phyloP scores from a whole-genome alignment of 2,113 vertebrate genomes.

The Mixornis gularis region DNA sequence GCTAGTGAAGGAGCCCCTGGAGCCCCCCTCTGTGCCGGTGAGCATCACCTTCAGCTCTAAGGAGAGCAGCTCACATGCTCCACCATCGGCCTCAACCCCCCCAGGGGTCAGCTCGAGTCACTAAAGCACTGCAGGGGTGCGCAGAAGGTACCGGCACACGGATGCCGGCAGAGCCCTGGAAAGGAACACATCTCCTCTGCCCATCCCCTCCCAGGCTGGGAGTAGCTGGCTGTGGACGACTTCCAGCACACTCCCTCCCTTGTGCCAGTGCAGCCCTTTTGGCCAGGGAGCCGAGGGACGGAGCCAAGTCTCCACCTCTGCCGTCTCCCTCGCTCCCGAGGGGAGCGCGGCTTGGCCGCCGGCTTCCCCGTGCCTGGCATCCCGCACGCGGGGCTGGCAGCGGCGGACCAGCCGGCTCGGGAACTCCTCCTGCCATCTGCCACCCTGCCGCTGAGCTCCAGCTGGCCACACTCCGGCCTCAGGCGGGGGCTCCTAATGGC shows the following conservation, averaged over 20 bases:
- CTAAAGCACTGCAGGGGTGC: neutral
- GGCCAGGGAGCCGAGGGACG: neutral
- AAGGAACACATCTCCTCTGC: neutral
- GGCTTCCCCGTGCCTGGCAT: neutral
- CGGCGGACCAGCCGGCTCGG: neutral
- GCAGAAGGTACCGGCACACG: neutral
- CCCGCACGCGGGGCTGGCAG: neutral
- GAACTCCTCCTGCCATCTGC: neutral
- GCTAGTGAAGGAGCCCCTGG: neutral
- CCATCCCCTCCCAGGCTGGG: neutral
- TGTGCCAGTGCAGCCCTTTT: neutral
- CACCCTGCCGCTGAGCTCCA: neutral
- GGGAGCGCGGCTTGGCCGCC: neutral
- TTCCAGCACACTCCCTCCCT: neutral
- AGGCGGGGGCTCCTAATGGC: neutral
- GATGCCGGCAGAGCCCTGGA: neutral
- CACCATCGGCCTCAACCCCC: neutral
- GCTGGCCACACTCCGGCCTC: neutral
- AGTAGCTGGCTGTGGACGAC: neutral
- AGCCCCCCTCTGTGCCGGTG: neutral
- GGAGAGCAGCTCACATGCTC: neutral
- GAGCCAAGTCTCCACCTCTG: conserved; percentile 29
- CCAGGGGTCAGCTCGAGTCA: rapidly evolving
- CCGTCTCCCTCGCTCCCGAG: neutral
- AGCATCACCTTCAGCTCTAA: neutral